These are phyloP conservation scores for Dolichotis patagonum DNA, from an alignment of 2,113 vertebrate genomes.

Conservation along the genomic window DNA sequence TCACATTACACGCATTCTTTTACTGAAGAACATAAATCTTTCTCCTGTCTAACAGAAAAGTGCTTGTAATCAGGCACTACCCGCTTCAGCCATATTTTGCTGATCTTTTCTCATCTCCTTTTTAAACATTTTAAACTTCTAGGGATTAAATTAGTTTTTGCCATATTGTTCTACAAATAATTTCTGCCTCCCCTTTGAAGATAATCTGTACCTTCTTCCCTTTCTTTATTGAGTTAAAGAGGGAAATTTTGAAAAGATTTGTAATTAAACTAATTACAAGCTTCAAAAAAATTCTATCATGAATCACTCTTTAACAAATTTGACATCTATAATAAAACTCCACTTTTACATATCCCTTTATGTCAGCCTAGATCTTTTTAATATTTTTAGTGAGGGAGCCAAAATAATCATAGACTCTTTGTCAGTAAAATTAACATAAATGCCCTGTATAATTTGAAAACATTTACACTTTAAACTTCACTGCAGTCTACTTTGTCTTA, in stretches of 20 bases:
- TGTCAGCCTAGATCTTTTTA: conserved; percentile 71
- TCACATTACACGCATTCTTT: conserved; percentile 76
- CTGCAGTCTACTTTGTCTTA: conserved; percentile 56
- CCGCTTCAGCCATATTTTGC: conserved; percentile 6
- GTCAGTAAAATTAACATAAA: conserved; percentile 72
- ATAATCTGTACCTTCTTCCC: conserved; percentile 53
- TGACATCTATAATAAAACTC: conserved; percentile 76
- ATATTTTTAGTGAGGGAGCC: conserved; percentile 72
- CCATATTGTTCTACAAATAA: conserved; percentile 54
- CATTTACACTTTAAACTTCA: conserved; percentile 53
- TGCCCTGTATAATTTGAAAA: conserved; percentile 67
- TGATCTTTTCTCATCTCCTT: background rate
- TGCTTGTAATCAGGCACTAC: conserved; percentile 64
- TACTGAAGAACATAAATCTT: conserved; percentile 83
- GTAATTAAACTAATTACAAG: conserved; percentile 70
- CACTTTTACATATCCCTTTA: conserved; percentile 42
- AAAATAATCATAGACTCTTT: conserved; percentile 74
- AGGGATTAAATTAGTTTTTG: conserved; percentile 60
- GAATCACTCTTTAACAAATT: conserved; percentile 67
- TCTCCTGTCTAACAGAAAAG: conserved; percentile 72
- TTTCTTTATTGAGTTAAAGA: conserved; percentile 62
- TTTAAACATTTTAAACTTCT: conserved; percentile 48
- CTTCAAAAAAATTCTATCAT: conserved; percentile 66
- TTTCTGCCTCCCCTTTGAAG: conserved; percentile 30
- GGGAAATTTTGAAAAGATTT: conserved; percentile 67